Conservation (phyloP, 2,113 vertebrate genomes). For the Aleadryas rufinucha region DNA sequence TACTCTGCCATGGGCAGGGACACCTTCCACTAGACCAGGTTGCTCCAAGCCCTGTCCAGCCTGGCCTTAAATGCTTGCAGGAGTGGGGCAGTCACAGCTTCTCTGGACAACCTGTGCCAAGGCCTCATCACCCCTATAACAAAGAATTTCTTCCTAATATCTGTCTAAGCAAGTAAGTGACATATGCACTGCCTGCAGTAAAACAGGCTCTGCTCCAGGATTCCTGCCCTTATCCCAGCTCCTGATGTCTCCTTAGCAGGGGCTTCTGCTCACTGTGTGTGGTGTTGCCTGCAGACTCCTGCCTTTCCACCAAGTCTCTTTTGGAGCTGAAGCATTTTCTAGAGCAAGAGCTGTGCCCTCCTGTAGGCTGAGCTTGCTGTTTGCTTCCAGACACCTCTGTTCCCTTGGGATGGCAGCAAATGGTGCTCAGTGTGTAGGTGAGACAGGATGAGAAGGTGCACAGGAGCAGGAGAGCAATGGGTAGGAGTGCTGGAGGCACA, state of each 20-base stretch:
- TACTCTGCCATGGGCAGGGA: background rate
- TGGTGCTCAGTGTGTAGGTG: background rate
- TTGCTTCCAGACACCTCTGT: background rate
- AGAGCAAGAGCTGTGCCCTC: background rate
- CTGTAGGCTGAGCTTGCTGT: background rate
- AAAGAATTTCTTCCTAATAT: background rate
- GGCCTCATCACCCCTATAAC: background rate
- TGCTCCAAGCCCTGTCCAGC: background rate
- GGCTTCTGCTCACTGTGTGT: background rate
- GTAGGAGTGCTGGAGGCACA: background rate
- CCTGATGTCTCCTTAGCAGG: fast-evolving
- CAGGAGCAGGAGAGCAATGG: background rate
- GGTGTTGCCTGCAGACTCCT: background rate
- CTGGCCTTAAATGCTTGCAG: background rate
- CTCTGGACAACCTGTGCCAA: background rate
- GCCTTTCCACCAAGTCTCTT: background rate
- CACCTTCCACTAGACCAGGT: background rate
- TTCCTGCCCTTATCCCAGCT: background rate
- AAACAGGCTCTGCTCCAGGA: background rate
- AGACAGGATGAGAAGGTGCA: background rate
- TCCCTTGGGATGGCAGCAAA: background rate
- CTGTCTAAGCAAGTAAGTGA: background rate
- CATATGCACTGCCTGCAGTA: background rate
- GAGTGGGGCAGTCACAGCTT: background rate
- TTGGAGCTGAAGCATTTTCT: background rate